Conservation (phyloP, 1,140 invertebrate species). For the Coenobita brevimanus region DNA sequence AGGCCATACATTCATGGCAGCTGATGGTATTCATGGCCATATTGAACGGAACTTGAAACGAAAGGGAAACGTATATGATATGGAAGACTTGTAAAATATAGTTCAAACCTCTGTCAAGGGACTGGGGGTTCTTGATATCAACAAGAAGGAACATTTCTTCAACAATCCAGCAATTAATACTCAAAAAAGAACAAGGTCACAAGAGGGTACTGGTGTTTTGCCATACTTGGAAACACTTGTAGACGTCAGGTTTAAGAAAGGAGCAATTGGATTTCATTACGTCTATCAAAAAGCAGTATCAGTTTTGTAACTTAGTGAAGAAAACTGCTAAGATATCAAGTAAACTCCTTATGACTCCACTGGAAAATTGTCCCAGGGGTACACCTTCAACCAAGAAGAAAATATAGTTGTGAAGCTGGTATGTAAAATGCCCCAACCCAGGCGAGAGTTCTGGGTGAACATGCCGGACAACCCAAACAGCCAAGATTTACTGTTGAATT, state of each 20-base stretch:
- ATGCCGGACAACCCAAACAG: too few species aligned
- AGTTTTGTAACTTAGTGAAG: slow-evolving; percentile 36
- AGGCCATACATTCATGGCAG: slow-evolving; percentile 49
- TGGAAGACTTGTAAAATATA: slow-evolving; percentile 18
- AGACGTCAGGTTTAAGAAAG: slow-evolving; percentile 32
- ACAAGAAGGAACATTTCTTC: slow-evolving; percentile 35
- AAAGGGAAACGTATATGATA: slow-evolving; percentile 35
- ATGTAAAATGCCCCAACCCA: slow-evolving; percentile 15
- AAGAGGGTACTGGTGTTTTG: slow-evolving; percentile 15
- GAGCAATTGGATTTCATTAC: slow-evolving; percentile 28
- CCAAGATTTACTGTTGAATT: slow-evolving; percentile 17
- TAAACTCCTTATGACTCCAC: slow-evolving; percentile 28
- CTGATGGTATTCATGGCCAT: slow-evolving; percentile 45
- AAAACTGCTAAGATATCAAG: slow-evolving; percentile 18
- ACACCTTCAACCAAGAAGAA: slow-evolving; percentile 28
- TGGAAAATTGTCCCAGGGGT: slow-evolving; percentile 33
- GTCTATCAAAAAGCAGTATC: not conserved
- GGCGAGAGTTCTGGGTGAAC: slow-evolving; percentile 18
- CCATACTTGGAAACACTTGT: slow-evolving; percentile 42
- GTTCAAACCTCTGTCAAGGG: slow-evolving; percentile 38
- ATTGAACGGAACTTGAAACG: slow-evolving; percentile 20
- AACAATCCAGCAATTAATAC: slow-evolving; percentile 38
- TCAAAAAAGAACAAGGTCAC: slow-evolving; percentile 42
- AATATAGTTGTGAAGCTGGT: slow-evolving; percentile 26
- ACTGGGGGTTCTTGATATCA: slow-evolving; percentile 47